Base-by-base conservation (phyloP, 2,113 vertebrate genomes). In the Accipiter virgatus region DNA sequence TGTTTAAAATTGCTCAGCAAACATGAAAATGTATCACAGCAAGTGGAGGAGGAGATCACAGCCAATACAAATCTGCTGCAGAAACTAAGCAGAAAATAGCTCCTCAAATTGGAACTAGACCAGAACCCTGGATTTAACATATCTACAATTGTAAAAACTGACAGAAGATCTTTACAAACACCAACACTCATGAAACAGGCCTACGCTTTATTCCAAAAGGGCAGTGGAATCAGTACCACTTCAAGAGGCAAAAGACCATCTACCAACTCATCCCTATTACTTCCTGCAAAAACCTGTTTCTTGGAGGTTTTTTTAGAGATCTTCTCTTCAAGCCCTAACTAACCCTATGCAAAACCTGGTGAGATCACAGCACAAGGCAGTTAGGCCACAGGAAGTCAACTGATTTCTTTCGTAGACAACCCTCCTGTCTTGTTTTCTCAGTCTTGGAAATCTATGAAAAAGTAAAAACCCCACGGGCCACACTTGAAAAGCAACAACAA, bases 41-140 rank as follows among this genome's bases (percentile, higher is more conserved):
- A 96, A 95, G 88, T 81, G 89, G 93, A 96, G 91, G 91, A 96
- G 93, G 94, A 95, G 81, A 96, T 80, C 2, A 0, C 93, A 97
- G 93, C 91, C 94, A 96, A 96, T 95, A 97, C 93, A 97, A 96
- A 96, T 95, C 91, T 93, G 95, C 91, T 95, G 77, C 81, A 93
- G 91, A 93, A 95, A 88, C 91, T 80, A 77, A 95, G 91, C 81
- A 90, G 87, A 95, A 97, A 93, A 97, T 91, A 95, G 77, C 73
- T 90, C n/a, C 75, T 91, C 50, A 92, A 77, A 92, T 42, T 97
- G 93, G 88, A 95, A 93, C 62, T 47, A 88, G 50, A 91, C 91
- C 93, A 96, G 91, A 86, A 88, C 38, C 68, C 68, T 86, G 66
- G 48, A 71, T 94, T 93, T 84, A 89, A 95, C 82, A 52, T 56